Evolutionary conservation across 1,140 invertebrate genomes (phyloP), one percentile per base, ranked within the genome.

Genomic region (Tribolium castaneum): DNA sequence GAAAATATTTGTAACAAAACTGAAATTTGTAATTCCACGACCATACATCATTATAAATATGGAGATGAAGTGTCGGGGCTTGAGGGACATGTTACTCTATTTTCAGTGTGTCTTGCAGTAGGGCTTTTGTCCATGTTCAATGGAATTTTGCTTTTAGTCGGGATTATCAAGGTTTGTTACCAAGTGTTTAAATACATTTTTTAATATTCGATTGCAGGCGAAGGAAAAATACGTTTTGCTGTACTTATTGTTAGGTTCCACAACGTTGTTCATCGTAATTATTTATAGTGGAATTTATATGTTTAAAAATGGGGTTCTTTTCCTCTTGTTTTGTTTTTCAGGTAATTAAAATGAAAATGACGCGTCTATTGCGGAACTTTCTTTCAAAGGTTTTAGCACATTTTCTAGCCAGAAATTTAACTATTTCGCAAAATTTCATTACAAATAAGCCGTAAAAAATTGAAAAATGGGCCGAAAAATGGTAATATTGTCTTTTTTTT

Each of bases 241-340:
- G 9, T 81, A 81, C 30, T 50, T 81, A 3, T n/a, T 81, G 5
- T 14, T 81, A 12, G 80, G 79, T 54, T 76, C 76, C n/a, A 34
- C 75, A 1, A 66, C 70, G 52, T 39, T 81, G 7, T 75, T 81
- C 6, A 80, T 81, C 34, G 52, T 80, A 5, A 73, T 78, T 12
- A 76, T 81, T 39, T 81, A 77, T 59, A 51, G 76, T 6, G 78
- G 66, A 19, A 80, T 81, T 25, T 72, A 77, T 25, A 45, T 76
- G 10, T 78, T 81, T 35, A 51, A 51, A 14, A 75, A 81, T 62
- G 35, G 62, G 51, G 39, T 56, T 19, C 34, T 81, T n/a, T 39
- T 76, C 22, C 25, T 81, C 10, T 35, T 73, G 10, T 74, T 62
- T 49, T 56, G 52, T 4, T 3, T 72, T 16, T 76, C 73, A 13